These are phyloP conservation scores for Coregonus suidteri DNA, from an alignment of 2,797 vertebrate species.

Conservation along the genomic window DNA sequence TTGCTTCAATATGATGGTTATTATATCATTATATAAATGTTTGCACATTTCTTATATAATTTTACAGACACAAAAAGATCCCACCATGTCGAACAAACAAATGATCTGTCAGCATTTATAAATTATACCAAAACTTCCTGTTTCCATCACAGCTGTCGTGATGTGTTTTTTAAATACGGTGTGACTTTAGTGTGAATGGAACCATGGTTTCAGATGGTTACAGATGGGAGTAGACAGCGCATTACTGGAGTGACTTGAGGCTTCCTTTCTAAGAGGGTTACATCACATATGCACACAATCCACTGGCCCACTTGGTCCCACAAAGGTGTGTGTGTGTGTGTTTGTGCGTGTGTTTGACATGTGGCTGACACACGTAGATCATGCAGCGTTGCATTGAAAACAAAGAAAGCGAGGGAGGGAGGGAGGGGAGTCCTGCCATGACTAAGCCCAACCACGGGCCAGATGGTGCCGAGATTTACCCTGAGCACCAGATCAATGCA, in stretches of 20 bases:
- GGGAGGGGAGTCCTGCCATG: background rate
- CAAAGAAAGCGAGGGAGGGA: background rate
- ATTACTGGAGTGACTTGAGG: background rate
- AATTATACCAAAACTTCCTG: too few species aligned
- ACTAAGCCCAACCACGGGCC: background rate
- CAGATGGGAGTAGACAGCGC: too few species aligned
- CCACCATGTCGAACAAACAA: too few species aligned
- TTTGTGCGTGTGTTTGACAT: background rate
- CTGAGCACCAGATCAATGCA: constrained; percentile 4
- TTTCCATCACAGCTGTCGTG: too few species aligned
- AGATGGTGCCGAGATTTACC: constrained; percentile 6
- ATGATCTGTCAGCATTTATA: too few species aligned
- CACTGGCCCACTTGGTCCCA: background rate
- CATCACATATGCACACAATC: background rate
- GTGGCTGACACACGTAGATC: background rate
- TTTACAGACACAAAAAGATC: too few species aligned
- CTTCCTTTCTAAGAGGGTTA: background rate
- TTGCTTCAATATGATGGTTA: too few species aligned
- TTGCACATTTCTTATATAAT: too few species aligned
- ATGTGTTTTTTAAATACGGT: too few species aligned
- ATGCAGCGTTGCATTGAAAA: background rate
- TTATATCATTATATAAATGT: too few species aligned
- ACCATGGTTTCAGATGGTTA: too few species aligned
- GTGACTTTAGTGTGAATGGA: too few species aligned
- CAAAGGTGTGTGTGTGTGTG: background rate